Evolutionary conservation across 2,797 vertebrate species (phyloP), one percentile per base, ranked within the genome.

Genomic region (Alexandromys oeconomus): DNA sequence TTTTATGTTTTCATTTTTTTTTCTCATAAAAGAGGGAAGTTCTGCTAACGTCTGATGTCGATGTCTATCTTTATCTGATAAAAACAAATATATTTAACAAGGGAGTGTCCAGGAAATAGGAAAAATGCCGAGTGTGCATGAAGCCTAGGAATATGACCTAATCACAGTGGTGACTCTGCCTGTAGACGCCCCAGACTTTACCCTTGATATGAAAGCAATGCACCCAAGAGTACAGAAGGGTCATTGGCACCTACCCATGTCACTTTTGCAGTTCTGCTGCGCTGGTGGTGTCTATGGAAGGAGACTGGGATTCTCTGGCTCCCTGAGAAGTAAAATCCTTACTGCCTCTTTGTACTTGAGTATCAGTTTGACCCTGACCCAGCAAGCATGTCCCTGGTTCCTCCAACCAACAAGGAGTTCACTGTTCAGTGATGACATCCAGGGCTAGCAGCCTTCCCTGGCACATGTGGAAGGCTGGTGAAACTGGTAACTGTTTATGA

Each of bases 1-100:
- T 94, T 92, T 94, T 86, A 94, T 37, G 88, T 96, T 76, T 71
- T 95, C 81, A 51, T 97, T 97, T 97, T 96, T 96, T 96, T 97
- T 97, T 91, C 95, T 96, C 96, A 96, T 97, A 96, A 97, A 97
- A 97, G 78, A 95, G 91, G 97, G 77, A 96, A 97, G 86, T 97
- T 94, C 71, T 81, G 85, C 91, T 94, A 79, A 87, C 73, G 63
- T 93, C 86, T 91, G 93, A 96, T 96, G 90, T 79, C 61, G 92
- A 96, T 96, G 90, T 79, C 79, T 92, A 0, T 91, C 91, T 94
- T 73, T 91, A 0, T 91, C 91, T 94, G 95, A 96, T 96, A 96
- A 96, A 92, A 84, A 87, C 87, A 71, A 96, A 95, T 96, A 94
- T 94, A 54, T 96, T 96, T 91, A 85, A 48, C 82, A 91, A 67